Percentiles rank a stretch among this genome's conserved stretches.
Conservation (phyloP, 2,113 vertebrate genomes). For the Boulengeromyrus knoepffleri region DNA sequence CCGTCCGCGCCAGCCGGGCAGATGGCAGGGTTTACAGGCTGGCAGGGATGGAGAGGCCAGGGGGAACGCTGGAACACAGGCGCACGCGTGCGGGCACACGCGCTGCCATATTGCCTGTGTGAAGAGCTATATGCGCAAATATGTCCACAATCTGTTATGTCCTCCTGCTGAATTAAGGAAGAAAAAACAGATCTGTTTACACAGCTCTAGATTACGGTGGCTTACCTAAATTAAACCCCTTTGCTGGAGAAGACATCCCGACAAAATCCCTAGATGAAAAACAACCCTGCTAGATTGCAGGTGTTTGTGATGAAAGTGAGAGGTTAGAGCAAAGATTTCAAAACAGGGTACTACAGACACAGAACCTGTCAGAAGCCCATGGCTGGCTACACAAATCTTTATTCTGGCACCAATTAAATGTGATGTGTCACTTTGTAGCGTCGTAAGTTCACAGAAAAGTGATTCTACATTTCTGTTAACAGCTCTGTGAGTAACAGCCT, state of each 20-base stretch:
- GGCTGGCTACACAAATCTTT: neutral
- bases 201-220: neutral
- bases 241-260: neutral
- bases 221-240: neutral
- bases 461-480: neutral
- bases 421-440: neutral
- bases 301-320: neutral
- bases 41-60: neutral
- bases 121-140: neutral
- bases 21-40: constrained; percentile 13
- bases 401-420: constrained; percentile 5
- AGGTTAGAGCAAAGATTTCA: neutral
- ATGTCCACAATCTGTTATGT: constrained; percentile 11
- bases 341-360: neutral
- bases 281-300: neutral
- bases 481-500: neutral
- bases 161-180: neutral
- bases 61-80: neutral
- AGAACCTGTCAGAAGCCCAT: neutral
- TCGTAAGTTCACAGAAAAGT: neutral
- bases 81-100: neutral
- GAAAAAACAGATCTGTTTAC: neutral
- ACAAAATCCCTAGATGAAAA: neutral
- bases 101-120: neutral
- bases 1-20: neutral